Evolutionary conservation across 35 echinoderm and acorn worm genomes (phyloP), one percentile per base, ranked within the genome.

Genomic region (Diadema setosum): DNA sequence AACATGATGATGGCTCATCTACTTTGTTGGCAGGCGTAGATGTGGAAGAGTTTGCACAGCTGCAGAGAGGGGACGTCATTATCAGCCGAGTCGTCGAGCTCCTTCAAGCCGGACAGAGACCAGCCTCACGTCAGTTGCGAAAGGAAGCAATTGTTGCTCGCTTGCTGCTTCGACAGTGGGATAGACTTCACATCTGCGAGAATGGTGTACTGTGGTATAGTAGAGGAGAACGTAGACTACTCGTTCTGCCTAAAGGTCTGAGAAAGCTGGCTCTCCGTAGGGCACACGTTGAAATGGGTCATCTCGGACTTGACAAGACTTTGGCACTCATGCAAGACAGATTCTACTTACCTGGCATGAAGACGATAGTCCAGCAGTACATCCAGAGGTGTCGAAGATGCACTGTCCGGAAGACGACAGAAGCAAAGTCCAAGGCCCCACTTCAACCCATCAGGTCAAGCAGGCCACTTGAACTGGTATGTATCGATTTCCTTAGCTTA

Each of bases 271-370:
- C 52, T 23, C 81, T 97, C 5, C 11, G 44, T 2, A 60, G 56
- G 7, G 12, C 93, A 5, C 90, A 97, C 26, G 91, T 87, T 46
- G 73, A 93, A 5, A 46, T 88, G 20, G 91, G 91, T 20, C 91
- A 93, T 39, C 85, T 59, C 39, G 84, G 91, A 8, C 20, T 35
- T 39, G 91, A 93, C 2, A 8, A 85, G 24, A 73, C 84, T 3
- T 24, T 82, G 27, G 84, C 65, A 20, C n/a, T 94, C 20, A 41
- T 58, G 5, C 12, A 69, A n/a, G 32, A 29, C 21, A 0, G 86
- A 16, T 90, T 58, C 52, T 90, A 60, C 82, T 94, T 80, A 87
- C 45, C 82, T 2, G 21, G 67, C 2, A 90, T 94, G 92, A 14
- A 42, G 42, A 24, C 20, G 18, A 65, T 65, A 24, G 30, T 74